A percentile compares a stretch with the other conserved stretches of the same genome.
These are phyloP conservation scores for Penelope pileata DNA, from an alignment of 2,113 vertebrate genomes.

Conservation along the genomic window DNA sequence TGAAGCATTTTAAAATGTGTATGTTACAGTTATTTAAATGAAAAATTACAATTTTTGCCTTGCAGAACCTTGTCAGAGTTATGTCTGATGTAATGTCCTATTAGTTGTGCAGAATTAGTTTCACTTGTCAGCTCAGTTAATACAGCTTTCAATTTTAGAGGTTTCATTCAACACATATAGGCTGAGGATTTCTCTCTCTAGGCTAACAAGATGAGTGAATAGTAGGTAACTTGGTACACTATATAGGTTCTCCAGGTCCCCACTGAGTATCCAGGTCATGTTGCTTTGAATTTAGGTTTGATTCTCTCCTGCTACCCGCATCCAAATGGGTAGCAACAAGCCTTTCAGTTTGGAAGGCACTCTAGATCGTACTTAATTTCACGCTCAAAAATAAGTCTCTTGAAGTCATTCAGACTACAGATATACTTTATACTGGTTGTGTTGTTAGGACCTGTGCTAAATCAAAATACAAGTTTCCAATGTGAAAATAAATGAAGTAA, in stretches of 20 bases:
- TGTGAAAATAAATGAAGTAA: neutral
- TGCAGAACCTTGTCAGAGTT: neutral
- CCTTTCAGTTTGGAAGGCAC: neutral
- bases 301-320: neutral
- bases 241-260: neutral
- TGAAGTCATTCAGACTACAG: neutral
- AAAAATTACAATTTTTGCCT: neutral
- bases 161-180: neutral
- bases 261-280: neutral
- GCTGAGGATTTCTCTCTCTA: neutral
- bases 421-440: neutral
- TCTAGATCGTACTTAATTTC: neutral
- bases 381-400: neutral
- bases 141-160: neutral
- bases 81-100: neutral
- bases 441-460: neutral
- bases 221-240: neutral
- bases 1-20: neutral
- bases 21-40: neutral
- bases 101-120: neutral
- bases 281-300: neutral
- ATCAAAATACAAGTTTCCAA: neutral
- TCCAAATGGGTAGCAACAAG: neutral
- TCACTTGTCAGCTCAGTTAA: neutral
- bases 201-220: accelerated